Conservation (phyloP, 2,113 vertebrate species). For the Euleptes europaea region DNA sequence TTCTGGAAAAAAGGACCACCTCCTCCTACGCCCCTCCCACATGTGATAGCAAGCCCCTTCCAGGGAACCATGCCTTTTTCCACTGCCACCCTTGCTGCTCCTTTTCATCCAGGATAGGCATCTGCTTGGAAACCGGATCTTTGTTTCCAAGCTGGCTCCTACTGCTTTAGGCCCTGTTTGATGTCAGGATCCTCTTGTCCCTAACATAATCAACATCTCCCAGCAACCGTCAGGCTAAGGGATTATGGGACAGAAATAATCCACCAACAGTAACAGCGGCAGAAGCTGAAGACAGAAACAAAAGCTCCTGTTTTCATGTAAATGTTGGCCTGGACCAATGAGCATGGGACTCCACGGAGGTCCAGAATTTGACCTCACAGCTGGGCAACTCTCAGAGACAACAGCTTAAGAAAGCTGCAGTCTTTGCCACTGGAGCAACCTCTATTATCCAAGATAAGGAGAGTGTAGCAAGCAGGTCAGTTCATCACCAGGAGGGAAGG, state of each 20-base stretch:
- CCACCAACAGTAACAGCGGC: neutral
- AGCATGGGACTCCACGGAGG: constrained; percentile 10
- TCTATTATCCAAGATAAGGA: neutral
- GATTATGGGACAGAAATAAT: constrained; percentile 34
- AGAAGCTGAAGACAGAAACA: constrained; percentile 16
- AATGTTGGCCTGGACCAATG: constrained; percentile 5
- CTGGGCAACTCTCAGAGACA: neutral
- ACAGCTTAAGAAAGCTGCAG: constrained; percentile 5
- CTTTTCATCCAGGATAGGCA: neutral
- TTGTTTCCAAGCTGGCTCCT: constrained; percentile 1
- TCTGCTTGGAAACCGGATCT: constrained; percentile 21
- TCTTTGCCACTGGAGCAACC: neutral
- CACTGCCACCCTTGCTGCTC: neutral
- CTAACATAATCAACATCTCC: constrained; percentile 15
- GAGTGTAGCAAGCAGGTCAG: neutral
- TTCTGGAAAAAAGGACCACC: neutral
- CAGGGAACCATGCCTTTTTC: neutral
- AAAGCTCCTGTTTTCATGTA: constrained; percentile 26
- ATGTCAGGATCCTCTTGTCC: constrained; percentile 22
- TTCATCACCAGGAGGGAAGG: neutral
- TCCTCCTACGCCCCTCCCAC: neutral
- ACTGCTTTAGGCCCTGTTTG: constrained; percentile 13
- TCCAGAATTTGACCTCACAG: constrained; percentile 12
- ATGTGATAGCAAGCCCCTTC: neutral
- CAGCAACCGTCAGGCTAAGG: constrained; percentile 7